phyloP scores from a whole-genome alignment of 2,797 vertebrate genomes.

The Pseudomugil gertrudae region DNA sequence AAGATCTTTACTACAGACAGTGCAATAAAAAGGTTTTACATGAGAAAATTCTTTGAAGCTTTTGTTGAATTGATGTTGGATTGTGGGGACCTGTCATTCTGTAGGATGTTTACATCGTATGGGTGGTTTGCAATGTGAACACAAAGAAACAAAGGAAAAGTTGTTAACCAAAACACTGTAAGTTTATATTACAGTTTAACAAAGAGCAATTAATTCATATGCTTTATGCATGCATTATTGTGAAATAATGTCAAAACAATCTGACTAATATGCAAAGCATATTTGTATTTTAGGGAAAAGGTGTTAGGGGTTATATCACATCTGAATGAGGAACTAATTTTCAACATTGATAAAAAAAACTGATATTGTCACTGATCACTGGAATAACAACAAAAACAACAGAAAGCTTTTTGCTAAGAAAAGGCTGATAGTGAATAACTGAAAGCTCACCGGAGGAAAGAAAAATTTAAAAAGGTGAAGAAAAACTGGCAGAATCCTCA shows the following conservation, averaged over 20 bases:
- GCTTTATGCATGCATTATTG: not conserved
- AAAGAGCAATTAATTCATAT: slow-evolving; percentile 7
- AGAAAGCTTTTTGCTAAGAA: slow-evolving; percentile 38
- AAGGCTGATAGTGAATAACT: slow-evolving; percentile 39
- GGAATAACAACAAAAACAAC: slow-evolving; percentile 27
- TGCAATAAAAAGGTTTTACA: not conserved
- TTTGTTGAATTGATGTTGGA: not conserved
- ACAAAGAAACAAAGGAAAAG: slow-evolving; percentile 24
- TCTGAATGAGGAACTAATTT: slow-evolving; percentile 34
- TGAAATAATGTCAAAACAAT: slow-evolving; percentile 14
- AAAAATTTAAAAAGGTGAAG: slow-evolving; percentile 40
- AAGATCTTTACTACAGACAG: not conserved
- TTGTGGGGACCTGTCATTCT: slow-evolving; percentile 48
- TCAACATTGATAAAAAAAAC: slow-evolving; percentile 11
- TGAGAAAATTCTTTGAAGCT: not conserved
- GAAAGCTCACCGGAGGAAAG: slow-evolving; percentile 20
- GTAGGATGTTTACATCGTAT: slow-evolving; percentile 49
- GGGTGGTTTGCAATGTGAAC: slow-evolving; percentile 52
- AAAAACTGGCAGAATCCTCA: slow-evolving; percentile 64
- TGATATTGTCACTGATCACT: slow-evolving; percentile 32
- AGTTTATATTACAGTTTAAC: slow-evolving; percentile 9
- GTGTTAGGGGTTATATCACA: not conserved
- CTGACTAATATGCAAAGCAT: slow-evolving; percentile 1
- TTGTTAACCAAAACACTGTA: slow-evolving; percentile 34
- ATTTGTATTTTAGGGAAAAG: slow-evolving; percentile 24